Conservation (phyloP, 2,888 invertebrate genomes). For the Brachylomia viminalis region DNA sequence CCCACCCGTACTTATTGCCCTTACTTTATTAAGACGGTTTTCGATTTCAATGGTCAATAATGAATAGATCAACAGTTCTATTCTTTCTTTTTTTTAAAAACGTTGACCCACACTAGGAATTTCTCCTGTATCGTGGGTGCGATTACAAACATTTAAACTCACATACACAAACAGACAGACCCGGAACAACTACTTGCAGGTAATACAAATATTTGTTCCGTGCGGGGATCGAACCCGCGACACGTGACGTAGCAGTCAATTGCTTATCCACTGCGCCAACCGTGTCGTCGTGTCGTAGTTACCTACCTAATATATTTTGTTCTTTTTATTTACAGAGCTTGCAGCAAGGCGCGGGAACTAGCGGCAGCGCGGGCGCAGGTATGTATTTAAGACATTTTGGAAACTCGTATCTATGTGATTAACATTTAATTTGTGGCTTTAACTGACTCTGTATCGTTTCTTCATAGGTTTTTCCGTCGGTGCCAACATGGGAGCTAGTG, state of each 20-base stretch:
- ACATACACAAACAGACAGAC: too few species aligned
- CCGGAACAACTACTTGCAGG: too few species aligned
- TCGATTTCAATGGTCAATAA: not conserved
- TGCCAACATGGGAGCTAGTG: slow-evolving; percentile 20
- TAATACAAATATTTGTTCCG: too few species aligned
- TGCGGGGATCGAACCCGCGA: too few species aligned
- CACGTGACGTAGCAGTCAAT: too few species aligned
- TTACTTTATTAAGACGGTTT: not conserved
- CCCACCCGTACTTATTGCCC: not conserved
- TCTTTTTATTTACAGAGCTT: slow-evolving; percentile 36
- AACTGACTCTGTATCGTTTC: not conserved
- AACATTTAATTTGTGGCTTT: not conserved
- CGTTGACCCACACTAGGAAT: too few species aligned
- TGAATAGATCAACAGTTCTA: not conserved
- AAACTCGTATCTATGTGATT: not conserved
- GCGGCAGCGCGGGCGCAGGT: not conserved
- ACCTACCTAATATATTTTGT: not conserved
- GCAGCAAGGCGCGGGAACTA: slow-evolving; percentile 29
- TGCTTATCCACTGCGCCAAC: too few species aligned
- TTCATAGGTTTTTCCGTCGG: slow-evolving; percentile 16
- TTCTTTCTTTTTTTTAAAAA: too few species aligned
- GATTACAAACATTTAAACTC: too few species aligned
- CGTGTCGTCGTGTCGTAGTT: too few species aligned
- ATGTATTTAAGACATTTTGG: not conserved
- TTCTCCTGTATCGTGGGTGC: too few species aligned